Base-by-base conservation (phyloP, 2,888 invertebrate genomes). In the Ichneumoninae sp. region DNA sequence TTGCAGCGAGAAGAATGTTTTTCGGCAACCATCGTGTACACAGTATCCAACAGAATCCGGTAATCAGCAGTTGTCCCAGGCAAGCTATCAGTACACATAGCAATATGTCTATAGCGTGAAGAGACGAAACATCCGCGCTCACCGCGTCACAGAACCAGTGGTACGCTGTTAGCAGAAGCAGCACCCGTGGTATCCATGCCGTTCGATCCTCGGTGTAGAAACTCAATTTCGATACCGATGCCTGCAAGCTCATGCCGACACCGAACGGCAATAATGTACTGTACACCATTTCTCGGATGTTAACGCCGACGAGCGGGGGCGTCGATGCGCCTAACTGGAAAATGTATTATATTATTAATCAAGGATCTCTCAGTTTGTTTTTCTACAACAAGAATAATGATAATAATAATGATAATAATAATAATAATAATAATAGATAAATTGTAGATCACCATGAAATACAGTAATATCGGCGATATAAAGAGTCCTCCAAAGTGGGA, bases 131-230 rank as follows among this genome's bases (percentile, higher is more conserved):
- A 57, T 93, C 93, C 8, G 91, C 90, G 40, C 92, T 91, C 75
- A 93, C 87, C 16, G 93, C 93, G 77, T 93, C 93, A 75, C 92
- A 93, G 85, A 93, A 93, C 90, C 93, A 92, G 78, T 93, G 92
- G 85, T 92, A 93, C 0, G 93, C 91, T 47, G 91, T 93, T 13
- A 92, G 74, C 47, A 93, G 86, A 16, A 93, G 81, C 19, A 92
- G 83, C 13, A 86, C 87, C 74, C 90, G 90, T 1, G 93, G 90
- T 79, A 93, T 89, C 93, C 92, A 92, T 3, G 87, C 88, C 0
- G 91, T 91, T 75, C 88, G 88, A n/a, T 88, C 69, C 13, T 89
- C 88, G 70, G 83, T 69, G 83, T 87, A 71, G 79, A 83, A 76
- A 85, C 85, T 80, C 57, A 86, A 57, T 85, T 89, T 73, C 79